Evolutionary conservation across 2,113 vertebrate species (phyloP).

Genomic region (Fulmarus glacialis): DNA sequence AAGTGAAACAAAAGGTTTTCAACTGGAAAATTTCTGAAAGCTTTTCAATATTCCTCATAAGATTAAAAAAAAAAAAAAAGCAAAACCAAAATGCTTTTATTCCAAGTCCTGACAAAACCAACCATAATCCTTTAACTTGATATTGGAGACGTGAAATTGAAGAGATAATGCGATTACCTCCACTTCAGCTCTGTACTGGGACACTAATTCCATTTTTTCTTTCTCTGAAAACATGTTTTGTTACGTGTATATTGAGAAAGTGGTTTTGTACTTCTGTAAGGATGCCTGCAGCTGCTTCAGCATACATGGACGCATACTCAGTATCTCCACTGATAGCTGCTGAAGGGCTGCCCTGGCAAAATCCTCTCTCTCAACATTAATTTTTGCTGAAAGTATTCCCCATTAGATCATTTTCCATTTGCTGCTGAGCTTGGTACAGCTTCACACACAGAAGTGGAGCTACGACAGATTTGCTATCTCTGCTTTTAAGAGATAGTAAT

Average conservation of each 20-base stretch:
- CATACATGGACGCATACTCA: not conserved
- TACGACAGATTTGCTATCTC: not conserved
- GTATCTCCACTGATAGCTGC: not conserved
- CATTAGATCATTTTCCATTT: not conserved
- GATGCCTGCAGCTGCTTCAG: not conserved
- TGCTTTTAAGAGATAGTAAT: not conserved
- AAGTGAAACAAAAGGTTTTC: not conserved
- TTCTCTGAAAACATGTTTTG: not conserved
- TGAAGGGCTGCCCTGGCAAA: not conserved
- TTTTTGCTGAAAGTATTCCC: not conserved
- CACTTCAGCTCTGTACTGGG: not conserved
- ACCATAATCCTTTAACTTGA: not conserved
- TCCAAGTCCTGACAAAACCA: not conserved
- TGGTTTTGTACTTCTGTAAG: not conserved
- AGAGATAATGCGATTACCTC: not conserved
- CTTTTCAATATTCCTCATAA: not conserved
- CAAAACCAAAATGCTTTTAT: not conserved
- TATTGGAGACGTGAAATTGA: not conserved
- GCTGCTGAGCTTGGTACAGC: not conserved
- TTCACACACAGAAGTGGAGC: not conserved
- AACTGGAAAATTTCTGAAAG: not conserved
- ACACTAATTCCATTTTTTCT: not conserved
- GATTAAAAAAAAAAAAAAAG: not conserved
- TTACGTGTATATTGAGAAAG: fast-evolving
- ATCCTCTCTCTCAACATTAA: not conserved